phyloP scores from a whole-genome alignment of 2,797 vertebrate genomes.

The Pseudomugil gertrudae region DNA sequence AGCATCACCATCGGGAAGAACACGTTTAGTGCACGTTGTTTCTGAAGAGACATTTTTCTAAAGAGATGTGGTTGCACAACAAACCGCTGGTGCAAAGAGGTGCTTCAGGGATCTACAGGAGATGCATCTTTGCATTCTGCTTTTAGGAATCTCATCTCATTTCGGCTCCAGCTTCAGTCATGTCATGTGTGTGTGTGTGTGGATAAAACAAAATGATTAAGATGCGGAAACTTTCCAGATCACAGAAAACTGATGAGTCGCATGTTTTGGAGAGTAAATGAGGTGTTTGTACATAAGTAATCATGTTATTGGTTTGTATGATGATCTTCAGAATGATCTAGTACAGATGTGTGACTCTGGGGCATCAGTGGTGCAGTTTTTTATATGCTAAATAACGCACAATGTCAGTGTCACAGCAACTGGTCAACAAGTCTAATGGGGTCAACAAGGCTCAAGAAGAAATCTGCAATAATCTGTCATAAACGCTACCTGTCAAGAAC shows the following conservation, averaged over 20 bases:
- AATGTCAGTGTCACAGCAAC: neutral
- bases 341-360: neutral
- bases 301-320: neutral
- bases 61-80: constrained; percentile 24
- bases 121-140: neutral
- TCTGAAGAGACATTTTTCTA: constrained; percentile 37
- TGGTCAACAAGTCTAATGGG: neutral
- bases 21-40: constrained; percentile 35
- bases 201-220: neutral
- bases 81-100: constrained; percentile 24
- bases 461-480: neutral
- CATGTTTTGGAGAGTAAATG: neutral
- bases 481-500: neutral
- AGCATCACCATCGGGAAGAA: constrained; percentile 60
- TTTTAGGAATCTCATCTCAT: constrained; percentile 18
- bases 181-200: neutral
- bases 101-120: neutral
- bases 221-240: neutral
- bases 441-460: neutral
- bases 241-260: too few relatives aligned
- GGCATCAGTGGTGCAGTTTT: neutral
- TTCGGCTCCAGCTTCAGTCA: constrained; percentile 6
- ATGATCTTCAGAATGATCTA: neutral
- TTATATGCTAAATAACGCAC: neutral
- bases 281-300: neutral